Base-by-base conservation (phyloP, 2,888 invertebrate genomes). In the Drosophila mettleri region DNA sequence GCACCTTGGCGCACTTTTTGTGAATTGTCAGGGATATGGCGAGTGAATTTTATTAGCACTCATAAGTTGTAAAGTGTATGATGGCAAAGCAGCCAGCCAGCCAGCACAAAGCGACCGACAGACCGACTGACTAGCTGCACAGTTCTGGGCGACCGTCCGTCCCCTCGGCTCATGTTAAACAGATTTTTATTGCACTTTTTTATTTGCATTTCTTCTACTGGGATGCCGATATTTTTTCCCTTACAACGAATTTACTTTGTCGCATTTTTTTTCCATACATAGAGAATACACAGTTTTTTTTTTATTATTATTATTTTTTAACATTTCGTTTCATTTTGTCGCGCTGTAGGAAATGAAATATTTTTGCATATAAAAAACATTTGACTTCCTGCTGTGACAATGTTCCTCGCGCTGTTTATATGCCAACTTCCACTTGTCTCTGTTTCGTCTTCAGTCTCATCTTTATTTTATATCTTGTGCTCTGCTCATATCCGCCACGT, bases 301-400 rank as follows among this genome's bases (percentile, higher is more conserved):
- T 80, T 27, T 20, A 20, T 61, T 57, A 70, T 80, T 80, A 45
- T 45, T 88, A 78, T 83, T 88, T 85, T 87, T 87, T 70, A 82
- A 70, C 82, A 82, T 80, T 80, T 79, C 75, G 67, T 76, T 74
- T 79, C 59, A 75, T 79, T 75, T 68, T 61, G 64, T 57, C 64
- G 74, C 64, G 74, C 74, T 78, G 88, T 67, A 86, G 87, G 81
- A 85, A 88, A 85, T 86, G 88, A 88, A 86, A 84, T 86, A 85
- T 85, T 86, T 88, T 85, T 88, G 86, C 85, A 85, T 88, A 88
- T 86, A 80, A 85, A 85, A 86, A 86, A 80, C 76, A 85, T 85
- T 85, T 60, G 87, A 83, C 77, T 86, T 77, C 85, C 76, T 72
- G 86, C 85, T 85, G 85, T 84, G 88, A 88, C 88, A 88, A 84